Base-by-base conservation (phyloP, 2,113 vertebrate species). In the Brachionichthys hirsutus region DNA sequence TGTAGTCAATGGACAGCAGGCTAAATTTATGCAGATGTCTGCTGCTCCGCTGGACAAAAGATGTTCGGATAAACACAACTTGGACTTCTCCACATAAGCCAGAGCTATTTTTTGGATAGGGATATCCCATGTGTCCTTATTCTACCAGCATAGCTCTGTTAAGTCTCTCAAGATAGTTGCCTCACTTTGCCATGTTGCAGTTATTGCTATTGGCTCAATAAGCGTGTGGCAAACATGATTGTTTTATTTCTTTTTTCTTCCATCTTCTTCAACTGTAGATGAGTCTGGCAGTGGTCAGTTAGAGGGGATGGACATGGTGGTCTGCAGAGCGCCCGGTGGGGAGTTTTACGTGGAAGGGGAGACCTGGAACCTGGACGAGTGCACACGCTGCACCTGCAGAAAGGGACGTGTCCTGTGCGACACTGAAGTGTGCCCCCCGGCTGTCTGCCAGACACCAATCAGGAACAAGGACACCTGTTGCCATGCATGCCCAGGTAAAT, bases 311-410 rank as follows among this genome's bases (percentile, higher is more conserved):
- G 91, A 93, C 64, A 87, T 91, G 84, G 88, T 89, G 75, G 91
- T 92, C 62, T 93, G 92, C 75, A 75, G 88, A 43, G 90, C 92
- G 2, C 89, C 91, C 3, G 91, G 88, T 0, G 92, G 92, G 3
- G 89, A 91, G 5, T 87, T 92, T 20, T 93, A 92, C 2, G 86
- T 92, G 78, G 92, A 93, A 62, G 92, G 92, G 12, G 92, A 93
- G 70, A 92, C 90, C n/a, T 93, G 92, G 92, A 85, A 91, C 80
- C 80, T 93, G 84, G 91, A 92, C n/a, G 87, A 89, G 61, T 93
- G 92, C 82, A 92, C 88, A 0, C 85, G 85, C 43, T 93, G 92
- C 77, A 92, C 90, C 65, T 93, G 92, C 70, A 86, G 90, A 68
- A 88, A 87, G 53, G 92, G 92, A 12, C 82, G 92, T 0, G 90